A percentile compares a stretch with the other conserved stretches of the same genome.
These are phyloP conservation scores for Lasioglossum leucozonium DNA, from an alignment of 2,888 invertebrate genomes.

Conservation along the genomic window DNA sequence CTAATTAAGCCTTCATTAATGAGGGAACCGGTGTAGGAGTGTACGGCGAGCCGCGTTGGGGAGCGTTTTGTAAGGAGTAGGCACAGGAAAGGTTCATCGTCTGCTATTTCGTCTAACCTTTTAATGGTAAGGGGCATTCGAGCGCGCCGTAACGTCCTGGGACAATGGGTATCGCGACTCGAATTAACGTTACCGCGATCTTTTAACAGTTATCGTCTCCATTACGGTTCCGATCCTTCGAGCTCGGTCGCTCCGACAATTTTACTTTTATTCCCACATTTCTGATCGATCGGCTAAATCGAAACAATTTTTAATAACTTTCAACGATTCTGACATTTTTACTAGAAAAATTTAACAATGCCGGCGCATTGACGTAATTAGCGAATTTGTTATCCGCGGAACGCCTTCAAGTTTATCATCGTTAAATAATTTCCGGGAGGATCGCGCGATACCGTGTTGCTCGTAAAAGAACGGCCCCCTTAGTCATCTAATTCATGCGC, in stretches of 20 bases:
- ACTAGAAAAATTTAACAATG: no score
- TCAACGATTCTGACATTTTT: neutral
- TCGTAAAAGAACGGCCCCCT: constrained; percentile 9
- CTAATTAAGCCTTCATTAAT: constrained; percentile 70
- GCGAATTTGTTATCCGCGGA: neutral
- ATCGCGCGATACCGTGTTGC: constrained; percentile 16
- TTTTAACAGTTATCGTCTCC: neutral
- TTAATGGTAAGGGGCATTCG: constrained; percentile 5
- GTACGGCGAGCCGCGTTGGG: constrained; percentile 33
- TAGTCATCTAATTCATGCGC: neutral
- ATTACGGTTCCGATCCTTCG: neutral
- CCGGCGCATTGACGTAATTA: no score
- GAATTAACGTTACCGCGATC: constrained; percentile 1
- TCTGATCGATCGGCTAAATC: neutral
- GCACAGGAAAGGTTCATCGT: constrained; percentile 43
- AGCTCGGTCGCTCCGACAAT: neutral
- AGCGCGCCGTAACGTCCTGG: neutral
- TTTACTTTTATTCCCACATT: neutral
- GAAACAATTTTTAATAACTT: neutral
- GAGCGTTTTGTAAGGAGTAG: constrained; percentile 53
- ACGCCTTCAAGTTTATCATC: neutral
- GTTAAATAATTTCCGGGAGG: constrained; percentile 23
- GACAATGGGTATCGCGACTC: neutral
- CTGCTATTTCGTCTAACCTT: constrained; percentile 32
- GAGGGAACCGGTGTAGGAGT: constrained; percentile 55